phyloP scores from a whole-genome alignment of 2,113 vertebrate species.

The Alethe castanea region DNA sequence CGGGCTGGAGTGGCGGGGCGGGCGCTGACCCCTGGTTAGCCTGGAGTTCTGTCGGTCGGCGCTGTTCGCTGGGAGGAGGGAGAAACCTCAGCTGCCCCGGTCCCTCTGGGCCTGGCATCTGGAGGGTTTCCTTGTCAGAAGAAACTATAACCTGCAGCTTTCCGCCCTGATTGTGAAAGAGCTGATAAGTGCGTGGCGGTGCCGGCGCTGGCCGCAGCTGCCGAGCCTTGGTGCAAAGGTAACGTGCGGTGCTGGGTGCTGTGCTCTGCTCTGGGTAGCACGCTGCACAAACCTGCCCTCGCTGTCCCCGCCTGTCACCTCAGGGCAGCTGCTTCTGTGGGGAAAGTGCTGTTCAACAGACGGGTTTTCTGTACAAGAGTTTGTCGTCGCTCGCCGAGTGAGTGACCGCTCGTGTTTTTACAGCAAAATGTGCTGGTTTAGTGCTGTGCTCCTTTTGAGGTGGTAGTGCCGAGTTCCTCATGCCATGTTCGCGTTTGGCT shows the following conservation, averaged over 20 bases:
- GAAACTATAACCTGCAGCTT: not conserved
- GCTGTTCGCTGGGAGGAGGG: not conserved
- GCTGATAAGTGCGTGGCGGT: not conserved
- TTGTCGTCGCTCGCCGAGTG: rapidly evolving
- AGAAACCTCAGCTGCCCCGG: not conserved
- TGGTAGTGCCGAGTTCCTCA: rapidly evolving
- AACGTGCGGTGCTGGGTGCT: rapidly evolving
- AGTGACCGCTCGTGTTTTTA: not conserved
- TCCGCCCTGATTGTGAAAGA: not conserved
- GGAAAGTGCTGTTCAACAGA: rapidly evolving
- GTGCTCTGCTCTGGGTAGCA: not conserved
- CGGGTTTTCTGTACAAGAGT: not conserved
- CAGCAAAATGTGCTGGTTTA: rapidly evolving
- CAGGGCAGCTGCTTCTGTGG: not conserved
- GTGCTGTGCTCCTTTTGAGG: rapidly evolving
- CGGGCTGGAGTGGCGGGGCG: not conserved
- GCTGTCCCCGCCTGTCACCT: not conserved
- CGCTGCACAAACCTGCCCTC: not conserved
- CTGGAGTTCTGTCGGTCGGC: not conserved
- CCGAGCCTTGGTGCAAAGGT: not conserved
- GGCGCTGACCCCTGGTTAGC: not conserved
- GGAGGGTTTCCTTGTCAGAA: not conserved
- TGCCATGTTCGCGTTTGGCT: rapidly evolving
- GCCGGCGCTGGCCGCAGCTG: not conserved
- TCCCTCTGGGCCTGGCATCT: not conserved